A percentile compares a stretch with the other conserved stretches of the same genome.
phyloP scores from a whole-genome alignment of 2,888 invertebrate species.

The Volucella inanis region DNA sequence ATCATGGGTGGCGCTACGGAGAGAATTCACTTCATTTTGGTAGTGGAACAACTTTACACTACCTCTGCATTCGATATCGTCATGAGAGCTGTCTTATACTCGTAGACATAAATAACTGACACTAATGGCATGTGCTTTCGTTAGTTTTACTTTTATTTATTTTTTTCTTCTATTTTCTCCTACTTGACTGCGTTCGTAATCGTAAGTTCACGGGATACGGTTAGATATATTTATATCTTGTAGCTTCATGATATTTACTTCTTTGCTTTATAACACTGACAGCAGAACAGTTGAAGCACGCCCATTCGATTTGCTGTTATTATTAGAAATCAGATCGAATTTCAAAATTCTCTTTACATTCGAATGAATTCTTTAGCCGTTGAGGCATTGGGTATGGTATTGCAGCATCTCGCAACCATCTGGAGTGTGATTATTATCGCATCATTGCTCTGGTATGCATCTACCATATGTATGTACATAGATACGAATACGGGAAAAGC shows the following conservation, averaged over 20 bases:
- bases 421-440: slow-evolving; percentile 66
- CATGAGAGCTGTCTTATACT: slow-evolving; percentile 42
- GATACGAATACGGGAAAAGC: not conserved
- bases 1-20: not conserved
- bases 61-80: not conserved
- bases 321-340: slow-evolving; percentile 70
- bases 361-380: slow-evolving; percentile 33
- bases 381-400: slow-evolving; percentile 49
- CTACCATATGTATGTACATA: not conserved
- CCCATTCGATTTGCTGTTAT: slow-evolving; percentile 69
- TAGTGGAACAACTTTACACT: slow-evolving; percentile 16
- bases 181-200: not conserved
- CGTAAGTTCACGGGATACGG: not conserved
- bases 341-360: slow-evolving; percentile 52
- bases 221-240: slow-evolving; percentile 50
- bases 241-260: slow-evolving; percentile 36
- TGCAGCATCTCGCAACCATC: slow-evolving; percentile 45
- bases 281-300: slow-evolving; percentile 28
- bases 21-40: slow-evolving; percentile 20
- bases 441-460: slow-evolving; percentile 64
- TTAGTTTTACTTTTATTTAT: not conserved
- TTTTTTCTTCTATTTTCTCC: not conserved
- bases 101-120: slow-evolving; percentile 62
- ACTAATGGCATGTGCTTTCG: slow-evolving; percentile 55
- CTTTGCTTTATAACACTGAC: slow-evolving; percentile 30